Evolutionary conservation across 2,888 invertebrate species (phyloP).

Genomic region (Dichetophora obliterata): DNA sequence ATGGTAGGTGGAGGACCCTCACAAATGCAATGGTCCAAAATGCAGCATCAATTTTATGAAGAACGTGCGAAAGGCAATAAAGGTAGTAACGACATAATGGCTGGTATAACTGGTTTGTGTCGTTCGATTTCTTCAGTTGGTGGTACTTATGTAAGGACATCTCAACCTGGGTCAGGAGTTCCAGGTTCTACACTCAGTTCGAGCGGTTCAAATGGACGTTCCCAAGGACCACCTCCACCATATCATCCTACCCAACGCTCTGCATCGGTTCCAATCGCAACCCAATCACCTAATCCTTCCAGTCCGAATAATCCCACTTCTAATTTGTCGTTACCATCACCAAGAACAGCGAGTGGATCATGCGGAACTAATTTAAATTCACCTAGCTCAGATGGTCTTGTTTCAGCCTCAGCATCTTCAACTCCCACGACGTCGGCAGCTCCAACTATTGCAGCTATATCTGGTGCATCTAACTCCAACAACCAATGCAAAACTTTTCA

Average conservation of each 20-base stretch:
- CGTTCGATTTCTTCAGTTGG: slow-evolving; percentile 48
- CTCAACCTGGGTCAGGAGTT: slow-evolving; percentile 20
- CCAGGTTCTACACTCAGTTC: slow-evolving; percentile 51
- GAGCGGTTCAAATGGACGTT: slow-evolving; percentile 66
- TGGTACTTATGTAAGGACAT: slow-evolving; percentile 35
- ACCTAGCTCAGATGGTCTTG: slow-evolving; percentile 74
- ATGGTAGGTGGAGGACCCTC: slow-evolving; percentile 56
- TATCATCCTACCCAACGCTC: slow-evolving; percentile 82
- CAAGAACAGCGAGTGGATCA: slow-evolving; percentile 69
- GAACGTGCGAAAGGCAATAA: slow-evolving; percentile 72
- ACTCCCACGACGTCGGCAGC: slow-evolving; percentile 52
- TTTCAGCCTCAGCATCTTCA: slow-evolving; percentile 38
- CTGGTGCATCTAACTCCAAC: slow-evolving; percentile 26
- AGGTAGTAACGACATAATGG: slow-evolving; percentile 40
- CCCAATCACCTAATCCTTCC: slow-evolving; percentile 80
- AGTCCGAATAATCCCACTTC: slow-evolving; percentile 81
- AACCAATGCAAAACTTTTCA: slow-evolving; percentile 53
- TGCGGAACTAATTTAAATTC: slow-evolving; percentile 77
- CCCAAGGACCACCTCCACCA: slow-evolving; percentile 84
- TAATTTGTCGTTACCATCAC: slow-evolving; percentile 81
- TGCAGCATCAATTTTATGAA: slow-evolving; percentile 89
- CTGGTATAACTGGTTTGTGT: slow-evolving; percentile 45
- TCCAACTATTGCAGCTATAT: slow-evolving; percentile 69
- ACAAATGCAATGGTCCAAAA: slow-evolving; percentile 91
- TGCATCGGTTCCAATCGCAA: slow-evolving; percentile 80